Evolutionary conservation across 2,797 vertebrate genomes (phyloP).

Genomic region (Hippopotamyrus pictus): DNA sequence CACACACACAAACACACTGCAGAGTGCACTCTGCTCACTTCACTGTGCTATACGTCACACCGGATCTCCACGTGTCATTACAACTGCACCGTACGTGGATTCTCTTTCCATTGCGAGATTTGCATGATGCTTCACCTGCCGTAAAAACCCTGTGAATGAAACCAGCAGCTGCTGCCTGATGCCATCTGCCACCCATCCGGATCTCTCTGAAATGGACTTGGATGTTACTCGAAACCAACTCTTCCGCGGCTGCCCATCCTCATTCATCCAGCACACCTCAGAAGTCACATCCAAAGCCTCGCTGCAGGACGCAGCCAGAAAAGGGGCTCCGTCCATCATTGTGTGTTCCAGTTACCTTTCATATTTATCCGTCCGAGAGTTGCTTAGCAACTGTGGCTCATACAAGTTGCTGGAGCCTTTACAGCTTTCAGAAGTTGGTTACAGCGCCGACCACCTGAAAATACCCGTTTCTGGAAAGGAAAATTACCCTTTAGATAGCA

Average conservation of each 20-base stretch:
- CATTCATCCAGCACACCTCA: neutral
- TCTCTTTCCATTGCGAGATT: neutral
- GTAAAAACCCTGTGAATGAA: neutral
- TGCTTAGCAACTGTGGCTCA: conserved; percentile 16
- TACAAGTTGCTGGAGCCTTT: neutral
- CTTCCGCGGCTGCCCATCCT: neutral
- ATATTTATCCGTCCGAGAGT: conserved; percentile 1
- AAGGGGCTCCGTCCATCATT: neutral
- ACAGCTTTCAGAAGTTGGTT: neutral
- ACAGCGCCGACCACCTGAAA: neutral
- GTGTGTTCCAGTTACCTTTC: neutral
- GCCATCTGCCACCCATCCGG: neutral
- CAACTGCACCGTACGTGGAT: neutral
- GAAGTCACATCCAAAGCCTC: neutral
- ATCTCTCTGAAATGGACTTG: neutral
- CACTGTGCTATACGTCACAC: neutral
- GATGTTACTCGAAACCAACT: neutral
- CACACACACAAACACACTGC: neutral
- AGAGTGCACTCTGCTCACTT: neutral
- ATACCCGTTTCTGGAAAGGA: neutral
- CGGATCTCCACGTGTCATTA: neutral
- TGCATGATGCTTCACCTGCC: neutral
- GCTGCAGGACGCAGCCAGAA: neutral
- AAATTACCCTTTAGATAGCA: conserved; percentile 1
- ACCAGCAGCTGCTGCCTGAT: neutral